Conservation (phyloP, 2,797 vertebrate genomes). For the Toxotes lorentzi region DNA sequence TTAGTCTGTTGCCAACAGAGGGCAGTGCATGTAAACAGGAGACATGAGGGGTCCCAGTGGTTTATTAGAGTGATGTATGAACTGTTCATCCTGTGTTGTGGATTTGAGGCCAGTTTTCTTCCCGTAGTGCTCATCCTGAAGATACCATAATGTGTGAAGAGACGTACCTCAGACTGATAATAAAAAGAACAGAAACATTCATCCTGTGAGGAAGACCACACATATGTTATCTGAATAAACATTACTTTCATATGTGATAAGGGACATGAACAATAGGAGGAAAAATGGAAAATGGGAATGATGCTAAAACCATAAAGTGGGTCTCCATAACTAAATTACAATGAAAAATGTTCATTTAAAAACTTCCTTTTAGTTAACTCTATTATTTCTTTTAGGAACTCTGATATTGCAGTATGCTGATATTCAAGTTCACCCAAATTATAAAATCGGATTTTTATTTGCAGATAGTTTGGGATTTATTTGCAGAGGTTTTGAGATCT, state of each 20-base stretch:
- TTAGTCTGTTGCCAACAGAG: constrained; percentile 56
- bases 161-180: neutral
- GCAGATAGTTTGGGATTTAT: too few species aligned
- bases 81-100: neutral
- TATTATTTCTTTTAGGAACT: neutral
- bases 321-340: too few species aligned
- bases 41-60: neutral
- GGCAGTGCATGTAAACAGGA: constrained; percentile 56
- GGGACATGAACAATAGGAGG: neutral
- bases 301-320: too few species aligned
- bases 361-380: too few species aligned
- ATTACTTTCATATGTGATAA: neutral
- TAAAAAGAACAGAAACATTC: neutral
- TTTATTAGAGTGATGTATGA: constrained; percentile 7
- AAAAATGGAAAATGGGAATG: neutral
- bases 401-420: neutral
- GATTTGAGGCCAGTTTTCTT: neutral
- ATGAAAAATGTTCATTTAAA: too few species aligned
- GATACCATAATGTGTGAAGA: neutral
- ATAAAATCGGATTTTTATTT: too few species aligned
- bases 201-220: neutral
- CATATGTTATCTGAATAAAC: neutral
- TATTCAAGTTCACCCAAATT: too few species aligned
- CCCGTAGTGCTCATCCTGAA: neutral
- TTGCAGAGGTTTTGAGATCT: neutral